Evolutionary conservation across 1,140 invertebrate genomes (phyloP).

Genomic region (Drosophila ficusphila): DNA sequence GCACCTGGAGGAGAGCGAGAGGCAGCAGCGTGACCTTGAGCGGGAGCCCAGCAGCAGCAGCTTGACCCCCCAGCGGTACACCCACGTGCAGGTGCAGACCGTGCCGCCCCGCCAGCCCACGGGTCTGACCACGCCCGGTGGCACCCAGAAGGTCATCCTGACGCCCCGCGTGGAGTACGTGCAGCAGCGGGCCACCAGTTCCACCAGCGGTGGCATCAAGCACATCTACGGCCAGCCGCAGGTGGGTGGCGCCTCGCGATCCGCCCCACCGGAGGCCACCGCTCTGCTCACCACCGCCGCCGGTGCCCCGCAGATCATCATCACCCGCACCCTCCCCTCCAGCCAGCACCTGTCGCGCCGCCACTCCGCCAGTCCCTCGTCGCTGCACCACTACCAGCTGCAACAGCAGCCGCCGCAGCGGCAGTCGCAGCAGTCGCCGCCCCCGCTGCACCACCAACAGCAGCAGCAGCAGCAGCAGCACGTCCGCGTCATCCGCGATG

Average conservation of each 20-base stretch:
- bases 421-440: constrained; percentile 55
- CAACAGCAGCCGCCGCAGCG: constrained; percentile 34
- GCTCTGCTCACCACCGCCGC: constrained; percentile 38
- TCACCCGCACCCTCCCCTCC: constrained; percentile 64
- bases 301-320: constrained; percentile 68
- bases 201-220: constrained; percentile 39
- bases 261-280: constrained; percentile 8
- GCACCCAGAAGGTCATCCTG: constrained; percentile 79
- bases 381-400: constrained; percentile 46
- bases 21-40: constrained; percentile 9
- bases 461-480: constrained; percentile 60
- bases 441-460: constrained; percentile 68
- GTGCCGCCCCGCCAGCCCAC: constrained; percentile 72
- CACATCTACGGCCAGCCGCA: constrained; percentile 61
- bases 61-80: constrained; percentile 54
- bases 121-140: constrained; percentile 55
- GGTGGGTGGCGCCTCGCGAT: background rate
- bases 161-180: constrained; percentile 76
- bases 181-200: constrained; percentile 52
- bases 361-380: constrained; percentile 74
- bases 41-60: constrained; percentile 13
- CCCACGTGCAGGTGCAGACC: constrained; percentile 78
- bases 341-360: constrained; percentile 63
- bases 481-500: constrained; percentile 80
- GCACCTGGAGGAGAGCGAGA: constrained; percentile 66